Conservation (phyloP, 2,113 vertebrate genomes). For the Baryphthengus martii region DNA sequence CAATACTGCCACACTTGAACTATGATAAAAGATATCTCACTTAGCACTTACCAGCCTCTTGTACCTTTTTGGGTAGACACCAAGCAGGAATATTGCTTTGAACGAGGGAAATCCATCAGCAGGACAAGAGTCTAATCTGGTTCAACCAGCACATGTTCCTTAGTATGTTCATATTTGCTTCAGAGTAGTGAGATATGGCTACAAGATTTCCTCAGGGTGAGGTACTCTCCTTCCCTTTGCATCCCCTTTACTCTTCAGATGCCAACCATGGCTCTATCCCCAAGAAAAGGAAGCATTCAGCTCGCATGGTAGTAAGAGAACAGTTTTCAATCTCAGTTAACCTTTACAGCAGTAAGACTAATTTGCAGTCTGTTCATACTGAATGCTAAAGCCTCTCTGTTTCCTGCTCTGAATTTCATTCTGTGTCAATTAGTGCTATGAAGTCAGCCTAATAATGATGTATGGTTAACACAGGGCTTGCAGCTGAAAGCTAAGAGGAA, state of each 20-base stretch:
- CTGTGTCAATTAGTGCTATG: conserved; percentile 59
- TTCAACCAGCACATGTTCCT: neutral
- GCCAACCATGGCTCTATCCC: neutral
- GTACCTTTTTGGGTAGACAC: neutral
- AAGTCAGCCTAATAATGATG: conserved; percentile 63
- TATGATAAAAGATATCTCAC: neutral
- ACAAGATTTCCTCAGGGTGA: neutral
- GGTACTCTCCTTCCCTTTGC: neutral
- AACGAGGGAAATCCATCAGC: neutral
- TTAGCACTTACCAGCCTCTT: neutral
- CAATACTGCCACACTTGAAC: neutral
- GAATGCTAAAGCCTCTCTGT: neutral
- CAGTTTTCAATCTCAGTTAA: conserved; percentile 58
- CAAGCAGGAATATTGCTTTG: neutral
- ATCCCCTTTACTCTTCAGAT: neutral
- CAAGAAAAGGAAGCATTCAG: neutral
- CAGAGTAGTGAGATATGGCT: neutral
- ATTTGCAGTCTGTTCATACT: conserved; percentile 28
- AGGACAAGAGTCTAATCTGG: neutral
- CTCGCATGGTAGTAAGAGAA: neutral
- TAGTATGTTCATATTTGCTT: neutral
- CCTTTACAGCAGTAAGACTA: conserved; percentile 39
- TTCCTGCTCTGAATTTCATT: conserved; percentile 57
- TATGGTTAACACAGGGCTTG: neutral
- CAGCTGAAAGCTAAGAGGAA: neutral